phyloP scores from a whole-genome alignment of 2,797 vertebrate genomes.

The Ctenopoma multispine region DNA sequence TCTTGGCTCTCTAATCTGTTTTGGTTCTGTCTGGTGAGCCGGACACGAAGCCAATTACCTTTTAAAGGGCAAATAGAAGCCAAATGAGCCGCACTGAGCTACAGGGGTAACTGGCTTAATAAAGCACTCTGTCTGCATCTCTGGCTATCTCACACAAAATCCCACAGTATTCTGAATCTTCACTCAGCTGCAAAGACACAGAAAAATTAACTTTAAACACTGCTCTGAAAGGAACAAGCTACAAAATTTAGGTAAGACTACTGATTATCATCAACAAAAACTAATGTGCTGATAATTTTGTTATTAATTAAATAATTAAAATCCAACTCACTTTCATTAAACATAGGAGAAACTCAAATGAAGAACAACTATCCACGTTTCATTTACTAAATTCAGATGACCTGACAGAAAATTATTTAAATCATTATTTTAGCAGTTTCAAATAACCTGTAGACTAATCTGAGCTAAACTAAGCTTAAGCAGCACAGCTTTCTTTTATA shows the following conservation, averaged over 20 bases:
- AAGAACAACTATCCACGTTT: slow-evolving; percentile 17
- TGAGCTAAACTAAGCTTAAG: neutral
- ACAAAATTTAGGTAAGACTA: neutral
- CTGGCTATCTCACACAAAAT: slow-evolving; percentile 49
- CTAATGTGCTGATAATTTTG: neutral
- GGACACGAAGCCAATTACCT: slow-evolving; percentile 84
- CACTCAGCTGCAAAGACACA: slow-evolving; percentile 17
- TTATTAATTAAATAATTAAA: neutral
- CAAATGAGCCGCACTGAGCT: slow-evolving; percentile 72
- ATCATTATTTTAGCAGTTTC: slow-evolving; percentile 13
- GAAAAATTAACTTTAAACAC: too few species aligned
- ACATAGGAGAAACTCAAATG: neutral
- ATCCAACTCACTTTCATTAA: slow-evolving; percentile 6
- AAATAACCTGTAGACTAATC: slow-evolving; percentile 18
- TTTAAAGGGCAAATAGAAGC: slow-evolving; percentile 84
- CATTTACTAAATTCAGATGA: slow-evolving; percentile 21
- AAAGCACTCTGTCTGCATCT: slow-evolving; percentile 72
- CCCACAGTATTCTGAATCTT: slow-evolving; percentile 22
- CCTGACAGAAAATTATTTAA: slow-evolving; percentile 38
- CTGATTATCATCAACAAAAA: neutral
- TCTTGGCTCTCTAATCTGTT: slow-evolving; percentile 80
- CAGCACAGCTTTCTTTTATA: slow-evolving; percentile 8
- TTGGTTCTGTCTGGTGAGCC: slow-evolving; percentile 83
- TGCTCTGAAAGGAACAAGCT: slow-evolving; percentile 1
- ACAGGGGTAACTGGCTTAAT: slow-evolving; percentile 69